Conservation (phyloP, 2,797 vertebrate genomes). For the Coranthus polyacanthus region DNA sequence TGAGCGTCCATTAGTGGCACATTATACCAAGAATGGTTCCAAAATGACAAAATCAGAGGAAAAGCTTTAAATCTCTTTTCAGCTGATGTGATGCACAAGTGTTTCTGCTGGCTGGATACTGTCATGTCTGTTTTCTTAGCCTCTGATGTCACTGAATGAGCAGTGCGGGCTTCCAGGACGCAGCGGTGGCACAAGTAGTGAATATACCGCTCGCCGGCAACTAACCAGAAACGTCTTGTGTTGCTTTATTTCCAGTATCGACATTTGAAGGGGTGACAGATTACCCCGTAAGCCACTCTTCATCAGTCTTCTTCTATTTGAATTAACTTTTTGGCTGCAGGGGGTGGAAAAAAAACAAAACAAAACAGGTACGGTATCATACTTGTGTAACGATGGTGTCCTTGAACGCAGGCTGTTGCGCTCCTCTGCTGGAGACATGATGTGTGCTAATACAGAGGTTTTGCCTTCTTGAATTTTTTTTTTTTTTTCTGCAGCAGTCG, state of each 20-base stretch:
- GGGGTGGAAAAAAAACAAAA: background rate
- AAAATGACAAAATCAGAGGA: background rate
- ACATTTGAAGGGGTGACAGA: background rate
- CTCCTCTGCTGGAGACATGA: background rate
- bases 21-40: background rate
- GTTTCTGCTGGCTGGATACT: constrained; percentile 38
- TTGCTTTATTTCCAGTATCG: constrained; percentile 7
- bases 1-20: too few relatives aligned
- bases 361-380: constrained; percentile 45
- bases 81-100: background rate
- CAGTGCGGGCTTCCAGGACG: constrained; percentile 74
- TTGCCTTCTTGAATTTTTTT: background rate
- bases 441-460: background rate
- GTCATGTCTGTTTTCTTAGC: constrained; percentile 61
- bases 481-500: background rate
- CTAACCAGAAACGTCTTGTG: constrained; percentile 31
- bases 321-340: constrained; percentile 60
- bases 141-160: constrained; percentile 83
- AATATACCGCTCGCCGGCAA: constrained; percentile 35
- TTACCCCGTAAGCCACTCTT: background rate
- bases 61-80: background rate
- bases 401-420: constrained; percentile 53
- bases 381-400: constrained; percentile 18
- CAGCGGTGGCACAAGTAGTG: constrained; percentile 64
- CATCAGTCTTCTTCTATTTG: constrained; percentile 1